These are phyloP conservation scores for Scaptomyza montana DNA, from an alignment of 1,140 invertebrate species.

Conservation along the genomic window DNA sequence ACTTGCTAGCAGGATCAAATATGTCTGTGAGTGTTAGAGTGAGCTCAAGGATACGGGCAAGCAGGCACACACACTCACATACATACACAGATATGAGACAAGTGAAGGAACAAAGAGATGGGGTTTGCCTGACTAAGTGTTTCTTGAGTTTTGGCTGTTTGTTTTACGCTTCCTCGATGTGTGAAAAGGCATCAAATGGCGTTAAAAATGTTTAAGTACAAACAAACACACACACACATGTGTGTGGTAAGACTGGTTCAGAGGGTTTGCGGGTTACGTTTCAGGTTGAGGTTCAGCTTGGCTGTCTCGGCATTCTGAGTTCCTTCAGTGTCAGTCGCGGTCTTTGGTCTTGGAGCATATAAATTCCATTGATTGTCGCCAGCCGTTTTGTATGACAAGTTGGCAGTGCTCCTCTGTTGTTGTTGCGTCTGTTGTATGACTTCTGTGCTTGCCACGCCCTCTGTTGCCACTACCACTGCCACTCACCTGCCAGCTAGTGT, in stretches of 20 bases:
- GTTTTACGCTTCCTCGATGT: constrained; percentile 71
- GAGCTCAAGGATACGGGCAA: constrained; percentile 32
- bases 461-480: constrained; percentile 51
- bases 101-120: constrained; percentile 7
- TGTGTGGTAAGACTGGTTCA: constrained; percentile 12
- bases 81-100: constrained; percentile 4
- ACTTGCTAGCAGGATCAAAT: constrained; percentile 48
- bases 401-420: constrained; percentile 52
- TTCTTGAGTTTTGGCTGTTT: constrained; percentile 68
- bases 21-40: constrained; percentile 23
- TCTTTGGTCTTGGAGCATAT: constrained; percentile 31
- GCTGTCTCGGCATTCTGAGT: constrained; percentile 17
- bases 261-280: constrained; percentile 13
- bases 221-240: constrained; percentile 31
- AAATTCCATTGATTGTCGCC: constrained; percentile 81
- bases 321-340: constrained; percentile 6
- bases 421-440: constrained; percentile 71
- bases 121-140: constrained; percentile 66
- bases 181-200: constrained; percentile 82
- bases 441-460: constrained; percentile 62
- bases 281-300: constrained; percentile 25
- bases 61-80: constrained; percentile 1
- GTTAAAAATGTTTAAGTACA: constrained; percentile 80
- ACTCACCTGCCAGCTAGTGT: constrained; percentile 71
- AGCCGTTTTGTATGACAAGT: constrained; percentile 76